These are phyloP conservation scores for Calliphora vicina DNA, from an alignment of 1,140 invertebrate genomes.

Conservation along the genomic window DNA sequence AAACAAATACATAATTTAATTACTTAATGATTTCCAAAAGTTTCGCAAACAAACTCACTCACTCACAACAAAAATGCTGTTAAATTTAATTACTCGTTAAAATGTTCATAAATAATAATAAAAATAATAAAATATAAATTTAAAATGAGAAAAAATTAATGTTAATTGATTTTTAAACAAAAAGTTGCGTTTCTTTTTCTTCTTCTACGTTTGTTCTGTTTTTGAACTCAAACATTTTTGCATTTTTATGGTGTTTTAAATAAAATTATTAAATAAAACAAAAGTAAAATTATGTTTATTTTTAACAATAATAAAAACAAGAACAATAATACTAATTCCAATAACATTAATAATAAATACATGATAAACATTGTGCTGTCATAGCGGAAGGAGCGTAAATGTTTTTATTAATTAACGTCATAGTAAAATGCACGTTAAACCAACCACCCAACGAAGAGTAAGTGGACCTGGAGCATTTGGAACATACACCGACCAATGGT, in stretches of 20 bases:
- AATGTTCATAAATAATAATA: not conserved
- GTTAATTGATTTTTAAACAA: not conserved
- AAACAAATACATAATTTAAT: not conserved
- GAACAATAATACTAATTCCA: too few relatives aligned
- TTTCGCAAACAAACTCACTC: too few relatives aligned
- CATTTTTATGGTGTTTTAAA: not conserved
- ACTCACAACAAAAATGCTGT: not conserved
- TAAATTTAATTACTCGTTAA: not conserved
- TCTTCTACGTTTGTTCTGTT: not conserved
- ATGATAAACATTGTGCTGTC: not conserved
- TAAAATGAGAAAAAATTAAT: not conserved
- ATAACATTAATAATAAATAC: not conserved
- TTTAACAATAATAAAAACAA: not conserved
- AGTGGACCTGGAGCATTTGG: constrained; percentile 63
- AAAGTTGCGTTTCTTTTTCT: not conserved
- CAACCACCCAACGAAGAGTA: constrained; percentile 61
- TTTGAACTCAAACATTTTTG: not conserved
- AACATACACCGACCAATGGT: constrained; percentile 62
- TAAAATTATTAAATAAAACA: not conserved
- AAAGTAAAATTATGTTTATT: not conserved
- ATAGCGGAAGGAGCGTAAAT: not conserved
- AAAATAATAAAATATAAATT: not conserved
- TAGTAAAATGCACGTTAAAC: constrained; percentile 62
- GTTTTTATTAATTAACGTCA: not conserved
- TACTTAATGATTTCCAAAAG: not conserved